These are phyloP conservation scores for Mesorhabditis sp. DNA, from an alignment of 2,888 invertebrate genomes.

Conservation along the genomic window DNA sequence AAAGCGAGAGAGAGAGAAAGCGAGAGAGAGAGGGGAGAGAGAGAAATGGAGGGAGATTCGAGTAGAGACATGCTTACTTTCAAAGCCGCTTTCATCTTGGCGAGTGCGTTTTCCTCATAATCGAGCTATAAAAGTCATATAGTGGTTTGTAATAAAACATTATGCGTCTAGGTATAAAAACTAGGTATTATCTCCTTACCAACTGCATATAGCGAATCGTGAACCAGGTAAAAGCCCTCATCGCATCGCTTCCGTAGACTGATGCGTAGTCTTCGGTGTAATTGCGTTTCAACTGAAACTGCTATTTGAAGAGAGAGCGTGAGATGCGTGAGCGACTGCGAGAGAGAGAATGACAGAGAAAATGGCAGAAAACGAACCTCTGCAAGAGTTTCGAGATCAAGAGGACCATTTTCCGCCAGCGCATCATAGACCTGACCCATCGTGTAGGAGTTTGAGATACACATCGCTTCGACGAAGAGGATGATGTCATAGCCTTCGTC, in stretches of 20 bases:
- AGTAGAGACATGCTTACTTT: not conserved
- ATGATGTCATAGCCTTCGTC: not conserved
- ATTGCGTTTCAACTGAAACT: not conserved
- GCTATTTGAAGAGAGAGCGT: not conserved
- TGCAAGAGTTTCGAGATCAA: not conserved
- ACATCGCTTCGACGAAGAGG: not conserved
- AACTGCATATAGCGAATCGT: not conserved
- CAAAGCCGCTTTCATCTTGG: not conserved
- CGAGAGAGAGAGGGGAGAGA: too few species aligned
- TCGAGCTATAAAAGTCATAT: not conserved
- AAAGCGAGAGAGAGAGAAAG: too few species aligned
- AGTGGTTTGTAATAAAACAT: not conserved
- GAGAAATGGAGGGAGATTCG: too few species aligned
- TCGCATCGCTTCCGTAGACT: not conserved
- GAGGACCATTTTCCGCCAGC: not conserved
- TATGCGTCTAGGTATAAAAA: not conserved
- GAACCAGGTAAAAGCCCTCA: not conserved
- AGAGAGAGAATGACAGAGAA: too few species aligned
- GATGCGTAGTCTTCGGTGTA: not conserved
- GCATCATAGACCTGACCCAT: not conserved
- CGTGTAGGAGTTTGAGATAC: not conserved
- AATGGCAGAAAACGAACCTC: not conserved
- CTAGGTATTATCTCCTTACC: not conserved
- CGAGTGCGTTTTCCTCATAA: not conserved
- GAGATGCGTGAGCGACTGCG: too few species aligned